Percentiles rank a stretch among this genome's conserved stretches.
Conservation (phyloP, 2,888 invertebrate genomes). For the Callyntrura sp. region DNA sequence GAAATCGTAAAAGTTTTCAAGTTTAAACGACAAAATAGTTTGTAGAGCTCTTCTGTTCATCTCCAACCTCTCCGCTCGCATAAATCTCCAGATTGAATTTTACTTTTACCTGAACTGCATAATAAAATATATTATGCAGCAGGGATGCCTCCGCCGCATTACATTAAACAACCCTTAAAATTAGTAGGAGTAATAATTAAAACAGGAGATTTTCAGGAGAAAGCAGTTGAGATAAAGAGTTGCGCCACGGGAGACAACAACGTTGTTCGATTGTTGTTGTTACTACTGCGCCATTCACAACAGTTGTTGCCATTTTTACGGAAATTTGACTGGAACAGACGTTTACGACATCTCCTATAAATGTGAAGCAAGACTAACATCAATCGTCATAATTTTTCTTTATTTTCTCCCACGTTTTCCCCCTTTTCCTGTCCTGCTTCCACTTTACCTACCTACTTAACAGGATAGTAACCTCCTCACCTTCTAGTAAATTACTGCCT, state of each 20-base stretch:
- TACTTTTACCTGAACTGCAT: slow-evolving; percentile 31
- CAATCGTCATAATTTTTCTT: slow-evolving; percentile 2
- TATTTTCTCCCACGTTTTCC: slow-evolving; percentile 26
- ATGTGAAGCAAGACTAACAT: slow-evolving; percentile 34
- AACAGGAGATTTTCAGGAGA: slow-evolving; percentile 25
- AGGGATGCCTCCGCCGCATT: slow-evolving; percentile 54
- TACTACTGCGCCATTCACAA: not conserved
- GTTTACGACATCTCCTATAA: slow-evolving; percentile 11
- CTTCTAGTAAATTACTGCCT: too few species aligned
- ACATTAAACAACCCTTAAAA: slow-evolving; percentile 18
- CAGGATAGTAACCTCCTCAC: not conserved
- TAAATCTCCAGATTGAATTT: slow-evolving; percentile 49
- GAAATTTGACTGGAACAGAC: not conserved
- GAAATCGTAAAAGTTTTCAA: not conserved
- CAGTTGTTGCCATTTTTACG: not conserved
- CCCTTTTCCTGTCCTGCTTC: not conserved
- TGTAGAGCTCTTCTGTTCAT: not conserved
- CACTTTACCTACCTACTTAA: not conserved
- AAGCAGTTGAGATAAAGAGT: not conserved
- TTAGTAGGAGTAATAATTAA: not conserved
- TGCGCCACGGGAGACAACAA: not conserved
- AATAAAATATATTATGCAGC: slow-evolving; percentile 58
- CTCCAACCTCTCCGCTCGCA: not conserved
- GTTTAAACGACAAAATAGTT: not conserved
- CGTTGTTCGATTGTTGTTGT: not conserved